These are phyloP conservation scores for Rhorus exstirpatorius DNA, from an alignment of 2,888 invertebrate genomes.

Conservation along the genomic window DNA sequence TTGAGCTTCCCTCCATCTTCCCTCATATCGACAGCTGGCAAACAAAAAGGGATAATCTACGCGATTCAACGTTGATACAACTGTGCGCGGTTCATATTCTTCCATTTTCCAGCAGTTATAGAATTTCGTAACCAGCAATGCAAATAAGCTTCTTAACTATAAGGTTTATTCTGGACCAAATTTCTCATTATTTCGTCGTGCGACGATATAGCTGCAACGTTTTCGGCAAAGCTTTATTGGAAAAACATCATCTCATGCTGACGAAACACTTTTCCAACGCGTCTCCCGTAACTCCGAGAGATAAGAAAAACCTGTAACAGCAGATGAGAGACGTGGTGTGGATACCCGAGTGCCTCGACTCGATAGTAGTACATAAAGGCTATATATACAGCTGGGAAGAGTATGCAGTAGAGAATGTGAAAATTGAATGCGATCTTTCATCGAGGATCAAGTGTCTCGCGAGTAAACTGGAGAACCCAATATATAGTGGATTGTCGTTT, in stretches of 20 bases:
- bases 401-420: constrained; percentile 31
- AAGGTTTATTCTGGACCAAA: constrained; percentile 22
- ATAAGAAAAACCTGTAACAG: constrained; percentile 45
- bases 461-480: constrained; percentile 41
- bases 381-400: too few relatives aligned
- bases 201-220: constrained; percentile 41
- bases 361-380: not conserved
- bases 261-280: constrained; percentile 51
- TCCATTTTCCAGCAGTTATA: too few relatives aligned
- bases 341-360: constrained; percentile 24
- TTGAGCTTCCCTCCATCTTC: constrained; percentile 26
- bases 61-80: not conserved
- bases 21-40: not conserved
- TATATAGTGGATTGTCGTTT: constrained; percentile 11
- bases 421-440: constrained; percentile 59
- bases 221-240: constrained; percentile 72
- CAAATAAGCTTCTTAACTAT: too few relatives aligned
- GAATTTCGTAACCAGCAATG: too few relatives aligned
- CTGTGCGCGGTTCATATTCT: not conserved
- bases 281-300: constrained; percentile 65
- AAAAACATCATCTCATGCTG: constrained; percentile 68
- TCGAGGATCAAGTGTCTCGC: constrained; percentile 36
- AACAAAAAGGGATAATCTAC: not conserved
- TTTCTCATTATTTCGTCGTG: constrained; percentile 9
- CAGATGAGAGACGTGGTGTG: constrained; percentile 27